Conservation (phyloP, 1,140 invertebrate genomes). For the Stegodyphus mimosarum region DNA sequence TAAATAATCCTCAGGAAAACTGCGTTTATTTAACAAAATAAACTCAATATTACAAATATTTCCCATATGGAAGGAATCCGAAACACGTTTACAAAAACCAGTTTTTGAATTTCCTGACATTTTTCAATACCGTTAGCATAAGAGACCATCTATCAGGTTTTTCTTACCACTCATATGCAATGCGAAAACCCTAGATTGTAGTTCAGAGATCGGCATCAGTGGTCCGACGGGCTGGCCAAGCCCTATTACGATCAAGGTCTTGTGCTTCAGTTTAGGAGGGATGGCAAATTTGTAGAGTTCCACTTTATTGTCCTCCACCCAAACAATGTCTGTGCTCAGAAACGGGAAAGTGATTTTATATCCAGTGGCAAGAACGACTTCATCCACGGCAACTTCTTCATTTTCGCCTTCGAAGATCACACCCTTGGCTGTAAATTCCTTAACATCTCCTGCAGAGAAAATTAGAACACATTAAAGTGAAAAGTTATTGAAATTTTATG, state of each 20-base stretch:
- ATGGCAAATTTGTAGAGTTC: conserved; percentile 71
- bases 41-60: too few species aligned
- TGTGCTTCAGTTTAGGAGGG: conserved; percentile 65
- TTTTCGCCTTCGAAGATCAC: conserved; percentile 66
- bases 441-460: conserved; percentile 59
- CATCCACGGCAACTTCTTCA: conserved; percentile 64
- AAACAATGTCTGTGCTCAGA: conserved; percentile 63
- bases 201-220: conserved; percentile 71
- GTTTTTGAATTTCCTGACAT: not conserved
- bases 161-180: conserved; percentile 62
- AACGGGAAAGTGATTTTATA: conserved; percentile 69
- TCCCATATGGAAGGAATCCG: too few species aligned
- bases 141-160: not conserved
- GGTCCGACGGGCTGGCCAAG: conserved; percentile 71
- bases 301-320: conserved; percentile 67
- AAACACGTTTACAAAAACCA: too few species aligned
- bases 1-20: too few species aligned
- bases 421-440: conserved; percentile 65
- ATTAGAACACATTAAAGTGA: not conserved
- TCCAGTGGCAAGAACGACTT: conserved; percentile 68
- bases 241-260: conserved; percentile 71
- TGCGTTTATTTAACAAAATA: too few species aligned
- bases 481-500: too few species aligned
- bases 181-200: conserved; percentile 70
- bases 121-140: not conserved